A percentile compares a stretch with the other conserved stretches of the same genome.
Conservation (phyloP, 2,888 invertebrate genomes). For the Phymatocera aterrima region DNA sequence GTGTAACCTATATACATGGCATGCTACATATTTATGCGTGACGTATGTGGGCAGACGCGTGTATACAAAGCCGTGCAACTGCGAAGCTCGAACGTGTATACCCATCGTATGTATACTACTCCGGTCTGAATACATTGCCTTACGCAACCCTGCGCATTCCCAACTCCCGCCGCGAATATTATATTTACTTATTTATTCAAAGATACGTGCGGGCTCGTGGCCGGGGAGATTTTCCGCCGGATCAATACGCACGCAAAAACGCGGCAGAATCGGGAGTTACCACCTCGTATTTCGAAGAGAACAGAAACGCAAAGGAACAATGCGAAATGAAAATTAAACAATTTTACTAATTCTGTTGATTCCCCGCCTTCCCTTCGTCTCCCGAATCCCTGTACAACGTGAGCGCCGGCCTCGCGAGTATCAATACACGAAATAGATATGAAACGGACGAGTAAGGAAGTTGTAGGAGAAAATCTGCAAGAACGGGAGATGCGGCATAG, state of each 20-base stretch:
- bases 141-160: background rate
- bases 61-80: background rate
- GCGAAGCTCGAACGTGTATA: too few species aligned
- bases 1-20: conserved; percentile 11
- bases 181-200: conserved; percentile 34
- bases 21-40: background rate
- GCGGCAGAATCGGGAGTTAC: conserved; percentile 44
- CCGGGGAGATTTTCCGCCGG: background rate
- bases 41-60: background rate
- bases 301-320: background rate
- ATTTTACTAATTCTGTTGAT: too few species aligned
- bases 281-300: too few species aligned
- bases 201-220: conserved; percentile 13
- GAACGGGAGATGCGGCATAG: background rate
- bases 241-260: conserved; percentile 20
- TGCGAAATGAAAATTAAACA: too few species aligned
- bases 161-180: conserved; percentile 10
- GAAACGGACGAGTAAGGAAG: background rate
- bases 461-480: conserved; percentile 3
- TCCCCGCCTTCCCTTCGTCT: too few species aligned
- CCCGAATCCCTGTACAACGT: too few species aligned
- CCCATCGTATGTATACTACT: background rate
- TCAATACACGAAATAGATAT: background rate
- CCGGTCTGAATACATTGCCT: background rate
- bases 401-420: background rate